A percentile compares a stretch with the other conserved stretches of the same genome.
These are phyloP conservation scores for Orchestia grillus DNA, from an alignment of 1,140 invertebrate genomes.

Conservation along the genomic window DNA sequence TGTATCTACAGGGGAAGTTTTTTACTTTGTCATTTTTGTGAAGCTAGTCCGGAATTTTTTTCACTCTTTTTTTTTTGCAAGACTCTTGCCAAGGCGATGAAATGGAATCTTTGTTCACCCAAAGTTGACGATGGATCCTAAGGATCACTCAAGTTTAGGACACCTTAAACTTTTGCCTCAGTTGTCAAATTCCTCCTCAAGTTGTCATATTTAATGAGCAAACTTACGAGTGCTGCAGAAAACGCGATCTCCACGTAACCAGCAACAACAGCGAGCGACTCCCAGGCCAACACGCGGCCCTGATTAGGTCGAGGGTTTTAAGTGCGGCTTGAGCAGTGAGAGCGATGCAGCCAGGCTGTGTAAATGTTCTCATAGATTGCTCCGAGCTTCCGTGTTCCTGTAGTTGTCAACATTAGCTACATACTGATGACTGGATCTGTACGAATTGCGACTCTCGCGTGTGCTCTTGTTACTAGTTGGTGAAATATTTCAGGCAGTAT, in stretches of 20 bases:
- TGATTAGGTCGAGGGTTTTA: constrained; percentile 4
- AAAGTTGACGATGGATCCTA: constrained; percentile 39
- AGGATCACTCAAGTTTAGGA: constrained; percentile 45
- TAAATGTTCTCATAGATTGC: too few species aligned
- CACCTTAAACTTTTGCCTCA: constrained; percentile 18
- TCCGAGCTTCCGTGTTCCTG: too few species aligned
- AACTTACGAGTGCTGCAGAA: constrained; percentile 34
- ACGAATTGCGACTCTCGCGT: too few species aligned
- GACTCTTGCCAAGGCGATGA: neutral
- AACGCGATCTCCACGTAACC: constrained; percentile 19
- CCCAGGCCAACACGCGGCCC: neutral
- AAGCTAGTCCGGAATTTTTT: neutral
- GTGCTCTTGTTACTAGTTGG: too few species aligned
- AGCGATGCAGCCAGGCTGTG: too few species aligned
- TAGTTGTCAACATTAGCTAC: too few species aligned
- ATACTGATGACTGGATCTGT: too few species aligned
- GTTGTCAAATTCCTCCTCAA: constrained; percentile 46
- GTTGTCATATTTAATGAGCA: constrained; percentile 54
- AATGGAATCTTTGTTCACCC: constrained; percentile 33
- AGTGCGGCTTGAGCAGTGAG: neutral
- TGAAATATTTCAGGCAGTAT: too few species aligned
- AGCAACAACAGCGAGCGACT: neutral
- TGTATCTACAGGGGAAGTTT: neutral
- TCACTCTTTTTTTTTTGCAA: neutral
- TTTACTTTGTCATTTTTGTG: neutral